Conservation (phyloP, 2,888 invertebrate species). For the Caenorhabditis japonica region DNA sequence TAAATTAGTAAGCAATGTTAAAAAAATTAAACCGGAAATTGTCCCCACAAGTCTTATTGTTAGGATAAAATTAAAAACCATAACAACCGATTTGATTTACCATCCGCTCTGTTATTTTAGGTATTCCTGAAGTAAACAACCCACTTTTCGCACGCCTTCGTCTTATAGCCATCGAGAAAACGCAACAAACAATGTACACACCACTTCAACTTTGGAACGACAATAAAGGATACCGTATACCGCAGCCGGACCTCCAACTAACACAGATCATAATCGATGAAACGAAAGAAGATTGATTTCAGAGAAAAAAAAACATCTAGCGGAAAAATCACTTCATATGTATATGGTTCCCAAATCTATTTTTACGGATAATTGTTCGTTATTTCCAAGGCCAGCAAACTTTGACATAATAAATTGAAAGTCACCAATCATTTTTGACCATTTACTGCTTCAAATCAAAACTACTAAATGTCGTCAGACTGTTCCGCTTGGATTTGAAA, state of each 20-base stretch:
- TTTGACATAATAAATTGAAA: slow-evolving; percentile 40
- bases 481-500: too few relatives aligned
- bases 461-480: too few relatives aligned
- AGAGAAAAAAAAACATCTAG: too few relatives aligned
- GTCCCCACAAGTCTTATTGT: neutral
- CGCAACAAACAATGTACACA: slow-evolving; percentile 64
- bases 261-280: slow-evolving; percentile 38
- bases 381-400: slow-evolving; percentile 1
- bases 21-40: too few relatives aligned
- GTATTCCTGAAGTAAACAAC: slow-evolving; percentile 64
- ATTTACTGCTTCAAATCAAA: too few relatives aligned
- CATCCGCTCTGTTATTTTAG: slow-evolving; percentile 10
- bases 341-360: too few relatives aligned
- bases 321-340: too few relatives aligned
- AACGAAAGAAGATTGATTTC: slow-evolving; percentile 41
- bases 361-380: too few relatives aligned
- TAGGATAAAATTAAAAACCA: too few relatives aligned
- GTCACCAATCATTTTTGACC: slow-evolving; percentile 23
- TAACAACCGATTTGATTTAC: too few relatives aligned
- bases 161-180: slow-evolving; percentile 64
- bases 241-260: slow-evolving; percentile 43
- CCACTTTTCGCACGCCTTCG: slow-evolving; percentile 65
- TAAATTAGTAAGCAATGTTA: too few relatives aligned
- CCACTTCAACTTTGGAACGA: slow-evolving; percentile 67
- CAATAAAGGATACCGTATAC: slow-evolving; percentile 56